Base-by-base conservation (phyloP, 2,888 invertebrate species). In the Diaperis boleti region DNA sequence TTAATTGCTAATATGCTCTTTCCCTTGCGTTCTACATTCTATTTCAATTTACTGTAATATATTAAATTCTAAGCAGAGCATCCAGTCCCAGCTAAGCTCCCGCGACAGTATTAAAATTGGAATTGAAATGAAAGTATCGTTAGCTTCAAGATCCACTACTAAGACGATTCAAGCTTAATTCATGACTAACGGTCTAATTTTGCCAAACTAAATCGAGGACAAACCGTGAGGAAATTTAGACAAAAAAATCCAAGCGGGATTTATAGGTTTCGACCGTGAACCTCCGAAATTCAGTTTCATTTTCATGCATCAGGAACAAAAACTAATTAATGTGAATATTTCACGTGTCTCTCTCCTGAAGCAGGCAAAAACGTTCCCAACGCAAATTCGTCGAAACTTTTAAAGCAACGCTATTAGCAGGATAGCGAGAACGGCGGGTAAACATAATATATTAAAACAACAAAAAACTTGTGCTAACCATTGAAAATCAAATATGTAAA, bases 1-100 rank as follows among this genome's bases (percentile, higher is more conserved):
- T 49, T 49, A 49, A 49, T 49, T 49, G 35, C 49, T 49, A 49
- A 49, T 49, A 49, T 35, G 49, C 35, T 49, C 49, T 49, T 49
- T 49, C 35, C 49, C n/a, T n/a, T n/a, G 20, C 18, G 18, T 33
- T 15, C 17, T 15, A 49, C 49, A 45, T 49, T 49, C 49, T 20
- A 49, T 49, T 49, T 49, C 49, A 49, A 49, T 49, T 49, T 35
- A 14, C 6, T 33, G 14, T 42, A 11, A 5, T 39, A 13, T 7
- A 22, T 31, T 47, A 31, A 17, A 49, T 33, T 49, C 49, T 14
- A 44, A 29, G 45, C 15, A 11, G 17, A 31, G 49, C 33, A 5
- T 33, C 10, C 6, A 35, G 33, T 29, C 7, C 20, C n/a, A 39
- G 14, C 39, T 44, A n/a, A 18, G 42, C 10, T 10, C 7, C 7